Evolutionary conservation across 2,113 vertebrate genomes (phyloP).

Genomic region (Lanius ludovicianus): DNA sequence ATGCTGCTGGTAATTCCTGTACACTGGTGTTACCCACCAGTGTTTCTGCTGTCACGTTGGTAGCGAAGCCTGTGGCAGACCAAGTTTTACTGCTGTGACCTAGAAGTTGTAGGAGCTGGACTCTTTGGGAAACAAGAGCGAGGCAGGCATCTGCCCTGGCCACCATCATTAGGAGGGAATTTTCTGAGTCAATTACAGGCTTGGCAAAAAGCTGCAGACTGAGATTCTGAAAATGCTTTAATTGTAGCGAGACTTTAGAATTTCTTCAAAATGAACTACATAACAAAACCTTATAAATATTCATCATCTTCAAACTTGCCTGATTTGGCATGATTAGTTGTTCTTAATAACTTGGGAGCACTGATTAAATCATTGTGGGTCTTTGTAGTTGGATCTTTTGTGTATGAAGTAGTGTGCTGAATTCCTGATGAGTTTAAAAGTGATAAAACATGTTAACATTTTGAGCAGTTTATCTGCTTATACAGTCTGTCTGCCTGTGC

Average conservation of each 20-base stretch:
- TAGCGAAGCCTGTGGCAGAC: neutral
- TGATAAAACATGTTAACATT: conserved; percentile 10
- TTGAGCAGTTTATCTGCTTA: conserved; percentile 5
- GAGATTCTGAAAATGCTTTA: neutral
- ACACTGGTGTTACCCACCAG: neutral
- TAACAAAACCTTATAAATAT: conserved; percentile 38
- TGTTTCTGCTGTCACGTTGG: neutral
- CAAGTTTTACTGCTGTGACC: neutral
- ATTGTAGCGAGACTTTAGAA: neutral
- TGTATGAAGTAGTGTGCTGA: neutral
- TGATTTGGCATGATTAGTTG: conserved; percentile 19
- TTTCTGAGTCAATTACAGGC: neutral
- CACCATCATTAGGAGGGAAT: neutral
- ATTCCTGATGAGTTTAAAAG: conserved; percentile 23
- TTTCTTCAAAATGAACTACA: neutral
- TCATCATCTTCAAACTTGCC: neutral
- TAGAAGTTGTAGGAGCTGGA: neutral
- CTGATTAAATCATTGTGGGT: conserved; percentile 15
- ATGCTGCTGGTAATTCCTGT: neutral
- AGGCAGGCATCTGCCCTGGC: neutral
- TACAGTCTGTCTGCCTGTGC: neutral
- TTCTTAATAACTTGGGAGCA: conserved; percentile 28
- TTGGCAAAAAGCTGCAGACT: neutral
- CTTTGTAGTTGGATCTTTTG: conserved; percentile 29
- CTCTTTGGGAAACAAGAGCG: neutral